Evolutionary conservation across 1,140 invertebrate genomes (phyloP).

Genomic region (Ruditapes philippinarum): DNA sequence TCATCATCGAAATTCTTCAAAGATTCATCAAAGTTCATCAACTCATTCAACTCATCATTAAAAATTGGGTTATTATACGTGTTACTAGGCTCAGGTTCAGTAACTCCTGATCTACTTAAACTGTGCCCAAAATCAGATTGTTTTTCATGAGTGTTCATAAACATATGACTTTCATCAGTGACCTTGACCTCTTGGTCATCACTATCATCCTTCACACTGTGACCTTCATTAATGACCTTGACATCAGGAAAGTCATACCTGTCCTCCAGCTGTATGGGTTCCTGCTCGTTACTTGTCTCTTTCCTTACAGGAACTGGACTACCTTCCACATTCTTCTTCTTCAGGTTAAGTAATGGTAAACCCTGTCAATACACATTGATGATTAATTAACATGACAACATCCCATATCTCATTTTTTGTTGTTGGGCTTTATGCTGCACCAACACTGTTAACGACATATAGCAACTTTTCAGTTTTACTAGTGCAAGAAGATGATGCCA

Average conservation of each 20-base stretch:
- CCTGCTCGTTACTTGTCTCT: neutral
- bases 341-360: conserved; percentile 19
- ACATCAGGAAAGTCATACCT: conserved; percentile 26
- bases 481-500: too few species aligned
- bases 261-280: neutral
- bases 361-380: conserved; percentile 14
- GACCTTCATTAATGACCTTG: conserved; percentile 14
- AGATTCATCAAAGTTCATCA: conserved; percentile 18
- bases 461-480: too few species aligned
- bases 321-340: neutral
- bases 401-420: too few species aligned
- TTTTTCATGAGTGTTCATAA: neutral
- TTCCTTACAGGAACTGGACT: neutral
- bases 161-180: neutral
- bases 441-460: too few species aligned
- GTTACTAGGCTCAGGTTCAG: neutral
- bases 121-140: neutral
- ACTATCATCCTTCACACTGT: neutral
- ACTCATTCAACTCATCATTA: neutral
- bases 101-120: neutral
- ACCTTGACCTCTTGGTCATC: neutral
- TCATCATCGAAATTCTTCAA: neutral
- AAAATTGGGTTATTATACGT: too few species aligned
- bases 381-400: too few species aligned
- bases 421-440: too few species aligned